Percentiles rank a stretch among this genome's conserved stretches.
Conservation (phyloP, 2,113 vertebrate species). For the Callopanchax toddi region DNA sequence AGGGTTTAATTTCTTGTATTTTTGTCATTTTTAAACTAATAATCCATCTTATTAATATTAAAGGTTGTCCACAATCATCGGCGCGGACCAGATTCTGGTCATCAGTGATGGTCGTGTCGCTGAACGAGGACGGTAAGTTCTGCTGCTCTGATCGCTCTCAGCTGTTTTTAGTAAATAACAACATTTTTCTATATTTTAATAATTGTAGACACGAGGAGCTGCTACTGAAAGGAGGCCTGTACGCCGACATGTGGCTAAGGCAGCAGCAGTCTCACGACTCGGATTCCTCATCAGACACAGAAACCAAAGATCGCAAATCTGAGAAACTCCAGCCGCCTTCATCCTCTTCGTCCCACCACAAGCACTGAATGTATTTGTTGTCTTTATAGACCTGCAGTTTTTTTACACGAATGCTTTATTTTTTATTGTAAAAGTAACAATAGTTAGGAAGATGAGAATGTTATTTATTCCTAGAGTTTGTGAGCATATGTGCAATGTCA, state of each 20-base stretch:
- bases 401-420: neutral
- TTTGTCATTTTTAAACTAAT: neutral
- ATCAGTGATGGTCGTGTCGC: conserved; percentile 86
- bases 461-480: conserved; percentile 29
- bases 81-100: conserved; percentile 93
- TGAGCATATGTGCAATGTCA: conserved; percentile 36
- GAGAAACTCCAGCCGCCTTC: conserved; percentile 84
- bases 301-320: conserved; percentile 73
- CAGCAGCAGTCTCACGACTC: conserved; percentile 84
- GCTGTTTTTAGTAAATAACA: neutral
- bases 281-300: conserved; percentile 76
- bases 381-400: neutral
- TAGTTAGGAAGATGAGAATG: neutral
- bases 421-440: too few species aligned
- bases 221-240: conserved; percentile 86
- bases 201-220: conserved; percentile 87
- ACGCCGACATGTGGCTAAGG: conserved; percentile 91
- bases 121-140: conserved; percentile 88
- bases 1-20: neutral
- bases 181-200: conserved; percentile 2
- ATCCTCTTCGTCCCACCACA: conserved; percentile 31
- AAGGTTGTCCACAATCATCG: conserved; percentile 92
- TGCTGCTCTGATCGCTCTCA: neutral
- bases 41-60: rapidly evolving
- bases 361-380: conserved; percentile 48